Percentiles rank a stretch among this genome's conserved stretches.
Evolutionary conservation across 1,140 invertebrate genomes (phyloP).

Genomic region (Paraescarpia echinospica): DNA sequence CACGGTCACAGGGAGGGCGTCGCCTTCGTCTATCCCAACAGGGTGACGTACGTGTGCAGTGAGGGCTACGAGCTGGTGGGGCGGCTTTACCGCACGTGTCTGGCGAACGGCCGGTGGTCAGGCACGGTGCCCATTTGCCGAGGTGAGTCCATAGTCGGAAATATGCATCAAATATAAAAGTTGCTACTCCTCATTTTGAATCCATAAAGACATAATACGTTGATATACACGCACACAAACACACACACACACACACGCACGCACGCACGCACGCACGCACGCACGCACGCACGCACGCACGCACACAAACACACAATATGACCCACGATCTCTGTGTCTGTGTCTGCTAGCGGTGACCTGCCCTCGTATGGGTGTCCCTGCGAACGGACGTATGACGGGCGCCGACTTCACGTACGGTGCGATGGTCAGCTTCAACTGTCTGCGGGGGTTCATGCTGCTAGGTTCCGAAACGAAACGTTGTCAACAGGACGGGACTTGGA

Average conservation of each 20-base stretch:
- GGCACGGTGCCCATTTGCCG: constrained; percentile 72
- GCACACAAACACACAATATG: not conserved
- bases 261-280: not conserved
- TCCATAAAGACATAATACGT: too few species aligned
- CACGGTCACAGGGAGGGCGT: constrained; percentile 89
- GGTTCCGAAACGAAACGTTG: constrained; percentile 85
- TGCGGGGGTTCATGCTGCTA: constrained; percentile 85
- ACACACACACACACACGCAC: not conserved
- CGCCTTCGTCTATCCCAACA: constrained; percentile 87
- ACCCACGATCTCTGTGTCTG: not conserved
- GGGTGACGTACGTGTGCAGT: constrained; percentile 88
- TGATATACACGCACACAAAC: not conserved
- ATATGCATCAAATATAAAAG: too few species aligned
- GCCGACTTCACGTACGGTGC: constrained; percentile 93
- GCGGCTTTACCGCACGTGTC: constrained; percentile 77
- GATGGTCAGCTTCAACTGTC: constrained; percentile 89
- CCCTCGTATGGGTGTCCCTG: constrained; percentile 79
- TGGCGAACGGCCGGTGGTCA: constrained; percentile 82
- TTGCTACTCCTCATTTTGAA: too few species aligned
- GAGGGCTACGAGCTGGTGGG: constrained; percentile 90
- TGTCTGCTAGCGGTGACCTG: constrained; percentile 79
- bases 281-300: not conserved
- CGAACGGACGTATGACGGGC: constrained; percentile 87
- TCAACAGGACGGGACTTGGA: constrained; percentile 90
- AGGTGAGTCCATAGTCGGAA: constrained; percentile 61